These are phyloP conservation scores for Dreissena polymorpha DNA, from an alignment of 1,140 invertebrate genomes.

Conservation along the genomic window DNA sequence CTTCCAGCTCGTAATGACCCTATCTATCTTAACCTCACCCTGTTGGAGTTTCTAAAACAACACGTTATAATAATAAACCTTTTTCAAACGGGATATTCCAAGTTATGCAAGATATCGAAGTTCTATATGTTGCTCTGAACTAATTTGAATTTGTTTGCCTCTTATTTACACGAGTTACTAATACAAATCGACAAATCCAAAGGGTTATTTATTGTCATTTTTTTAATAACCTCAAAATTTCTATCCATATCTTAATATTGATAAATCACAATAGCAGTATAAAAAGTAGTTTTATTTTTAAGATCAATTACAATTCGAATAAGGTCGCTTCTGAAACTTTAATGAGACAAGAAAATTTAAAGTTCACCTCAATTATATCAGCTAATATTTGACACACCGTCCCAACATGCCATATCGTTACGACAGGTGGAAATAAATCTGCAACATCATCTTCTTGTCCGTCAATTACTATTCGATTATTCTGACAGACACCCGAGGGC, in stretches of 20 bases:
- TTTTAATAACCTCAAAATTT: not conserved
- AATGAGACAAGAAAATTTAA: not conserved
- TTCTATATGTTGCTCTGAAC: not conserved
- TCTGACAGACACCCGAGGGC: not conserved
- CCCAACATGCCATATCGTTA: not conserved
- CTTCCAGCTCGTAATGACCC: not conserved
- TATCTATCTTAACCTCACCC: not conserved
- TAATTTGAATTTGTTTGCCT: not conserved
- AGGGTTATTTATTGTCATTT: not conserved
- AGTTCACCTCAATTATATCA: not conserved
- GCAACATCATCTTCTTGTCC: not conserved
- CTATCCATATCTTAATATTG: not conserved
- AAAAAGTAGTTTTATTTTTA: not conserved
- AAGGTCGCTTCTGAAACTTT: not conserved
- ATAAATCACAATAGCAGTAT: not conserved
- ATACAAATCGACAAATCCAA: not conserved
- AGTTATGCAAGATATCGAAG: not conserved
- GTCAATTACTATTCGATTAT: not conserved
- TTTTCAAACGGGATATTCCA: not conserved
- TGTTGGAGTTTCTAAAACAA: not conserved
- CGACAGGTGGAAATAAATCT: not conserved
- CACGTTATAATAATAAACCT: not conserved
- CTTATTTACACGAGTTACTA: not conserved
- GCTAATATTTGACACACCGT: not conserved
- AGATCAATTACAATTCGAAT: not conserved